Percentiles rank a stretch among this genome's conserved stretches.
Conservation (phyloP, 2,888 invertebrate genomes). For the Pristionchus entomophagus region DNA sequence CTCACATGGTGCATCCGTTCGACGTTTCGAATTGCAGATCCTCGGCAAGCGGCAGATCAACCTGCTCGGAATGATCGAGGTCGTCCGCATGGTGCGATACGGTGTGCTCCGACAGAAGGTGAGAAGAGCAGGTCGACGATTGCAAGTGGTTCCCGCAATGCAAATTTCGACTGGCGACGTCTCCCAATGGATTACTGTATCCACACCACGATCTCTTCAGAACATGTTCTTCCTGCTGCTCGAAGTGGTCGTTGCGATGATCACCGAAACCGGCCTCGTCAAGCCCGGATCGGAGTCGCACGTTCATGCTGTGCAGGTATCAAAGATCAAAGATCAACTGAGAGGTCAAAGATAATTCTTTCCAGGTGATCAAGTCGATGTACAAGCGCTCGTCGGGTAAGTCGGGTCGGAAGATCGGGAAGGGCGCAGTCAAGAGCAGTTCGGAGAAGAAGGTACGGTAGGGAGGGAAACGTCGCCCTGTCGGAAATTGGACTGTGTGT, state of each 20-base stretch:
- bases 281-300: slow-evolving; percentile 20
- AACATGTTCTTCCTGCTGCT: slow-evolving; percentile 32
- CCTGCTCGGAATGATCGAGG: slow-evolving; percentile 16
- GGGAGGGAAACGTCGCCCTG: background rate
- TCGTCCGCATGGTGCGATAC: slow-evolving; percentile 12
- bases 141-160: background rate
- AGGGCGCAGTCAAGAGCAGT: background rate
- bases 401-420: background rate
- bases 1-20: too few species aligned
- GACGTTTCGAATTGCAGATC: background rate
- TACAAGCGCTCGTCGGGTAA: slow-evolving; percentile 15
- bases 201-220: background rate
- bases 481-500: background rate
- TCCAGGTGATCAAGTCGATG: background rate
- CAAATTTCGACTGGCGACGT: background rate
- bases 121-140: too few species aligned
- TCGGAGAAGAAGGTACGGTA: slow-evolving; percentile 15
- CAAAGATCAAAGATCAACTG: background rate
- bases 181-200: background rate
- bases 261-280: slow-evolving; percentile 23
- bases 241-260: slow-evolving; percentile 4
- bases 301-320: background rate
- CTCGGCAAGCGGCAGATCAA: slow-evolving; percentile 34
- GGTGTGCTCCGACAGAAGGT: slow-evolving; percentile 19
- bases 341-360: background rate